Evolutionary conservation across 2,113 vertebrate species (phyloP), one percentile per base, ranked within the genome.

Genomic region (Syngnathus scovelli): DNA sequence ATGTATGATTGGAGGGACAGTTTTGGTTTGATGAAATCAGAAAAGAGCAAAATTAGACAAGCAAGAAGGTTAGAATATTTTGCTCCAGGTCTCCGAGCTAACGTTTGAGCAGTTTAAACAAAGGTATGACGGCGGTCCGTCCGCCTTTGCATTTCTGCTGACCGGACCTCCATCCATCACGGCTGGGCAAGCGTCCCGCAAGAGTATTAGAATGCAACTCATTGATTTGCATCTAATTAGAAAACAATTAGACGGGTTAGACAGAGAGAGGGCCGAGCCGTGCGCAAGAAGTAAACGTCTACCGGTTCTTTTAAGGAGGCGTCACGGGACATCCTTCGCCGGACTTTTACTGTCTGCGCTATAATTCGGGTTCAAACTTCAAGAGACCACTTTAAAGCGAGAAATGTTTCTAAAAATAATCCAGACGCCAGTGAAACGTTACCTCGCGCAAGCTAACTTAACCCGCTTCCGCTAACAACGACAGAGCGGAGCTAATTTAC

Each of bases 211-310:
- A 84, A 70, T 79, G 80, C 81, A 64, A 86, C 69, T 85, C 86
- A 85, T 70, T 87, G 83, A 86, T 77, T 87, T 62, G 67, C 81
- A 85, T 80, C 81, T 83, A 87, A 89, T 90, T 87, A 83, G 84
- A 79, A 88, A 81, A 89, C 84, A 90, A 90, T 89, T 91, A 88
- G 86, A 54, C 72, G 85, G 83, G 85, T 89, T 86, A 86, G 80
- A 82, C 85, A 74, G 86, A 86, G 76, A 79, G 79, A 69, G 41
- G 9, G 9, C 19, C 61, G 67, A 81, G 68, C 71, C 71, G 70
- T n/a, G 75, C 71, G 77, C 66, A 64, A 74, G 71, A 73, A 68
- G 72, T 66, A 66, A 83, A 72, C 71, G 76, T 43, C 76, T 33
- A 33, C 3, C 3, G 27, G 27, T 3, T 33, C 27, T 33, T 33